A percentile compares a stretch with the other conserved stretches of the same genome.
Evolutionary conservation across 2,113 vertebrate species (phyloP).

Genomic region (Heteronetta atricapilla): DNA sequence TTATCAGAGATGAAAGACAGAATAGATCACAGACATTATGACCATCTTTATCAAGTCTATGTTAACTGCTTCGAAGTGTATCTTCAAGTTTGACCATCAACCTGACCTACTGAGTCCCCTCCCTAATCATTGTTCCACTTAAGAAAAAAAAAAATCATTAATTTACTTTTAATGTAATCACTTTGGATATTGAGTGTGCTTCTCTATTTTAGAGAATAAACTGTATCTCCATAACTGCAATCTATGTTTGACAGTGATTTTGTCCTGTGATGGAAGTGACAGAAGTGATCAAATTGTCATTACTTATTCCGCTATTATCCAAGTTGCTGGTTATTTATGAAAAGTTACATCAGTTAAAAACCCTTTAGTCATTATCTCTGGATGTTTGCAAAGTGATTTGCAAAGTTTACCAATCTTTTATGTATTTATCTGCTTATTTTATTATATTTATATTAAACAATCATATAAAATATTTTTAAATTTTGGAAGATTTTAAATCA

Average conservation of each 20-base stretch:
- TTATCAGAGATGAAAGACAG: too few relatives aligned
- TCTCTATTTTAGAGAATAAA: not conserved
- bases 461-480: not conserved
- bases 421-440: not conserved
- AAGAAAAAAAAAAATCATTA: too few relatives aligned
- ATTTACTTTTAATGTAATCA: too few relatives aligned
- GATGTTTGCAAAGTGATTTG: not conserved
- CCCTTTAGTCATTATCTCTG: not conserved
- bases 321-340: not conserved
- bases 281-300: not conserved
- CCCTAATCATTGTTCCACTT: too few relatives aligned
- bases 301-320: not conserved
- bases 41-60: too few relatives aligned
- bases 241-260: not conserved
- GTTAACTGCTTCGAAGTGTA: too few relatives aligned
- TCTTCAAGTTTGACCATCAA: too few relatives aligned
- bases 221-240: not conserved
- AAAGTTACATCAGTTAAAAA: constrained; percentile 1
- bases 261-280: not conserved
- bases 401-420: not conserved
- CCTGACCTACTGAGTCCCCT: too few relatives aligned
- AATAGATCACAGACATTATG: too few relatives aligned
- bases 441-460: not conserved
- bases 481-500: not conserved
- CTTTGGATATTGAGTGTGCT: too few relatives aligned